These are phyloP conservation scores for Caenorhabditis brenneri DNA, from an alignment of 1,140 invertebrate genomes.

Conservation along the genomic window DNA sequence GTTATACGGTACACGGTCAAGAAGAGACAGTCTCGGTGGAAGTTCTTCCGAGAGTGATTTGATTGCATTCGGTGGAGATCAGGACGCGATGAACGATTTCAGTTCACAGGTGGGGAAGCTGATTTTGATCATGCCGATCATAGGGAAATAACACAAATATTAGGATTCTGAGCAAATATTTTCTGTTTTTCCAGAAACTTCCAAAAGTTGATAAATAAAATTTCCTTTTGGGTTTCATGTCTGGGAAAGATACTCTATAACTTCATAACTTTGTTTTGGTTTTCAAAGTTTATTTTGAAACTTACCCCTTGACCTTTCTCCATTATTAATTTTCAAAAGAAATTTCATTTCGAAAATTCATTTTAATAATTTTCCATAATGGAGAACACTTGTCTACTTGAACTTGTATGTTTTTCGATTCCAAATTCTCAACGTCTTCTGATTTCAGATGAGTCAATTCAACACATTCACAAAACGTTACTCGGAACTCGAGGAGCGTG, in stretches of 20 bases:
- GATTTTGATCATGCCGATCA: no score
- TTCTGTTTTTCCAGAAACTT: no score
- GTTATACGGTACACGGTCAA: slow-evolving; percentile 52
- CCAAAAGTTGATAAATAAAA: no score
- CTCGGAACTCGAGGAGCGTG: slow-evolving; percentile 36
- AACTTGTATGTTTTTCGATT: background rate
- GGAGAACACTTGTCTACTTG: background rate
- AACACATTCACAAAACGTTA: slow-evolving; percentile 36
- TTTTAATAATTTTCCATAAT: background rate
- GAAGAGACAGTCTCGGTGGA: slow-evolving; percentile 44
- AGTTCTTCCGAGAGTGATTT: slow-evolving; percentile 53
- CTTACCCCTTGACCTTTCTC: no score
- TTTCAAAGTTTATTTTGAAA: no score
- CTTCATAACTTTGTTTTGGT: no score
- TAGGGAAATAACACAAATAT: no score
- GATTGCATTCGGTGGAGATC: slow-evolving; percentile 49
- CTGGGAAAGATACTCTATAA: no score
- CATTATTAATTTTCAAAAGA: no score
- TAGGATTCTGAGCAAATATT: no score
- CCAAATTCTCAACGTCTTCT: background rate
- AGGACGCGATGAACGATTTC: slow-evolving; percentile 24
- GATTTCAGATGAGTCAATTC: slow-evolving; percentile 12
- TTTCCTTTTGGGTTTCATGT: no score
- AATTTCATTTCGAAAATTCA: background rate
- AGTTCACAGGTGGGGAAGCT: slow-evolving; percentile 35